Base-by-base conservation (phyloP, 2,888 invertebrate species). In the Lepidochitona cinerea region DNA sequence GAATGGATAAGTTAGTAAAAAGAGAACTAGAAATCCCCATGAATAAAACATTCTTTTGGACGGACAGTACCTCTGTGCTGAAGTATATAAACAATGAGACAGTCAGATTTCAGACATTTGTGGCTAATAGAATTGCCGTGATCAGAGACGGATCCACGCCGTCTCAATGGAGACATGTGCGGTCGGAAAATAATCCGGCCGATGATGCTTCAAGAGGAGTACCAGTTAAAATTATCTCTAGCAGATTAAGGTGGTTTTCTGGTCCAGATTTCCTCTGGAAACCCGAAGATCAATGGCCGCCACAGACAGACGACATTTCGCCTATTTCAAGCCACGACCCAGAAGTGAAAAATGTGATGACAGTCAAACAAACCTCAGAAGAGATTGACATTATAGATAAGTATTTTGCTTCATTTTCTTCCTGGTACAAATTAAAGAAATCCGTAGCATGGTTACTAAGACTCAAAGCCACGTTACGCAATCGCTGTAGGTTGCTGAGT, bases 251-350 rank as follows among this genome's bases (percentile, higher is more conserved):
- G 23, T 68, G 68, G 68, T 68, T 68, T 14, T 7, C 4, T 9
- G 68, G 68, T 18, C 68, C 68, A 23, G 36, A 68, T 12, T 68
- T 68, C 37, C 68, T 68, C 14, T 68, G 37, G 37, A n/a, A 37
- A 37, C 68, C 68, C 18, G 41, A 37, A 29, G 7, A 7, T 9
- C 7, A 68, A 26, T 68, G 68, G n/a, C n/a, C n/a, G 68, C 68
- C 68, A 7, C 6, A 29, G 12, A 32, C 12, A 5, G 65, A 26
- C 4, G 6, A 7, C 29, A 4, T 33, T 32, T 18, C 4, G 6
- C 32, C 26, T 5, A 7, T 65, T 26, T 6, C 33, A 23, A 18
- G 18, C 12, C 32, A 29, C n/a, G 65, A 65, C 33, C 65, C 65
- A 7, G 65, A 65, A 6, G 65, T 65, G 6, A 23, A 65, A 33